These are phyloP conservation scores for Orchestes rusci DNA, from an alignment of 2,888 invertebrate genomes.

Conservation along the genomic window DNA sequence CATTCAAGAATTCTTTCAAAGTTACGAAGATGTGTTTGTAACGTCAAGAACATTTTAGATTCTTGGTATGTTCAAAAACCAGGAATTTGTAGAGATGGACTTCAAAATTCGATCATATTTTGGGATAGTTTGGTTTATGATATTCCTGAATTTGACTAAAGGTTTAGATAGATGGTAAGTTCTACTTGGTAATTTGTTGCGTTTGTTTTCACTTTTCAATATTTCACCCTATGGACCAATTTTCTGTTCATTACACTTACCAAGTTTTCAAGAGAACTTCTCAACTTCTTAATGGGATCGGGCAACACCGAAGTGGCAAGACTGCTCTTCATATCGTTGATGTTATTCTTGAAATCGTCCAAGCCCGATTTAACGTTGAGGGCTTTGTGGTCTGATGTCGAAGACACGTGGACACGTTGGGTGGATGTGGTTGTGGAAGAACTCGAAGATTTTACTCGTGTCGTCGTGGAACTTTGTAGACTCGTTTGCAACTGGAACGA, in stretches of 20 bases:
- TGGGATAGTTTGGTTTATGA: too few relatives aligned
- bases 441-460: slow-evolving; percentile 49
- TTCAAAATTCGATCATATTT: too few relatives aligned
- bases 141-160: too few relatives aligned
- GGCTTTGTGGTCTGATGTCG: slow-evolving; percentile 67
- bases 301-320: slow-evolving; percentile 29
- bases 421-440: slow-evolving; percentile 42
- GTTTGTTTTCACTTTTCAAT: too few relatives aligned
- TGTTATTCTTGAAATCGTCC: slow-evolving; percentile 71
- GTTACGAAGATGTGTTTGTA: too few relatives aligned
- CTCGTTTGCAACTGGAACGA: slow-evolving; percentile 44
- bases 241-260: slow-evolving; percentile 46
- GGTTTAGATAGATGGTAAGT: too few relatives aligned
- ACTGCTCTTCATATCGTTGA: slow-evolving; percentile 76
- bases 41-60: too few relatives aligned
- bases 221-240: too few relatives aligned
- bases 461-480: slow-evolving; percentile 52
- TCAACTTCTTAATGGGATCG: slow-evolving; percentile 41
- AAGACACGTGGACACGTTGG: slow-evolving; percentile 36
- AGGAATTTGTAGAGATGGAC: too few relatives aligned
- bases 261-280: slow-evolving; percentile 72
- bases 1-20: too few relatives aligned
- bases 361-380: slow-evolving; percentile 76
- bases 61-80: too few relatives aligned
- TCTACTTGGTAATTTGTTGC: too few relatives aligned